Conservation (phyloP, 2,888 invertebrate species). For the Mythimna pallens region DNA sequence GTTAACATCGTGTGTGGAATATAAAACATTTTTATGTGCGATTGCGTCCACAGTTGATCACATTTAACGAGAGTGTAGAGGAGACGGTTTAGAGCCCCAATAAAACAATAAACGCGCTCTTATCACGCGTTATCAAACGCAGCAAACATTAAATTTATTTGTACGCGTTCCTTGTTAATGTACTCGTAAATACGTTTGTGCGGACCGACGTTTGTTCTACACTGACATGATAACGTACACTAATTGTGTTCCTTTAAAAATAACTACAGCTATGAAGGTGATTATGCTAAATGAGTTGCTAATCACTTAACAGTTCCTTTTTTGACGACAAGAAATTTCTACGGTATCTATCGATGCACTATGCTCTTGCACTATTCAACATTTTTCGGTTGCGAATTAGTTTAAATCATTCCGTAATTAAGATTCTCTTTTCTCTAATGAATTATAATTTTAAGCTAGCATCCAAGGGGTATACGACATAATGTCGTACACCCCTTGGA, state of each 20-base stretch:
- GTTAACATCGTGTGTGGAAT: slow-evolving; percentile 53
- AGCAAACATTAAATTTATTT: slow-evolving; percentile 87
- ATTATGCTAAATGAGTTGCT: slow-evolving; percentile 24
- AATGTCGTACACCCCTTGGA: too few species aligned
- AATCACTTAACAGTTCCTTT: slow-evolving; percentile 8
- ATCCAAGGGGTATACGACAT: not conserved
- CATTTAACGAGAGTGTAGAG: slow-evolving; percentile 68
- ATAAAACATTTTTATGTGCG: slow-evolving; percentile 73
- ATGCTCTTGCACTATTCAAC: too few species aligned
- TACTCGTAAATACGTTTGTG: slow-evolving; percentile 81
- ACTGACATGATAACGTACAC: slow-evolving; percentile 77
- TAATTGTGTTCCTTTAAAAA: slow-evolving; percentile 58
- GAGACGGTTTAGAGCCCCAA: slow-evolving; percentile 79
- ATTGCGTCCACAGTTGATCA: slow-evolving; percentile 70
- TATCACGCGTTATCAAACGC: slow-evolving; percentile 86
- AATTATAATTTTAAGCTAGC: not conserved
- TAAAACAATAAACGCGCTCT: slow-evolving; percentile 88
- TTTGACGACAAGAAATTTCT: not conserved
- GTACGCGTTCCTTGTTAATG: slow-evolving; percentile 78
- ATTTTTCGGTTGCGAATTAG: too few species aligned
- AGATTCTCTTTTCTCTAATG: not conserved
- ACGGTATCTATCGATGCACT: too few species aligned
- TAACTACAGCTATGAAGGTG: slow-evolving; percentile 12
- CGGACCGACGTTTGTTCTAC: slow-evolving; percentile 83
- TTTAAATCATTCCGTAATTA: not conserved